Percentiles rank a stretch among this genome's conserved stretches.
Conservation (phyloP, 2,113 vertebrate genomes). For the Etheostoma cragini region DNA sequence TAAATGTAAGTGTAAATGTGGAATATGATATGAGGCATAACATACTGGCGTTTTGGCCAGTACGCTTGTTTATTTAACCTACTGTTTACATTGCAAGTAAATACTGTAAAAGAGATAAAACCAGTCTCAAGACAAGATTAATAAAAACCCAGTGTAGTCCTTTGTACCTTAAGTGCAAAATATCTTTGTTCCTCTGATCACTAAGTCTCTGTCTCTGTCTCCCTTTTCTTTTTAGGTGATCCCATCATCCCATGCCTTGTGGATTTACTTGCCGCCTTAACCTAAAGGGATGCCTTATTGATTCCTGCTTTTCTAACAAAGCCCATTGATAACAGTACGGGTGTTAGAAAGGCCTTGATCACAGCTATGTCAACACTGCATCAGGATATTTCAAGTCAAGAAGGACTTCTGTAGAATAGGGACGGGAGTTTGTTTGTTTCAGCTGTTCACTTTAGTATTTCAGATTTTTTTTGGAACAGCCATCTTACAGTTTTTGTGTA, state of each 20-base stretch:
- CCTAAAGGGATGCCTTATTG: constrained; percentile 32
- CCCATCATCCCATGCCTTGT: constrained; percentile 40
- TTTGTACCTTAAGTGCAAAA: background rate
- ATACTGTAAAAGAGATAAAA: background rate
- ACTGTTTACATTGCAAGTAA: constrained; percentile 1
- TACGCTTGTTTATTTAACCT: constrained; percentile 3
- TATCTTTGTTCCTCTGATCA: constrained; percentile 29
- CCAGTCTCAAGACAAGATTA: background rate
- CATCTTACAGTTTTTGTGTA: background rate
- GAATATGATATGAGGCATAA: no score
- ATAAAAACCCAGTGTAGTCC: constrained; percentile 6
- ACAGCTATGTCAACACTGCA: constrained; percentile 41
- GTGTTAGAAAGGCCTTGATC: constrained; percentile 47
- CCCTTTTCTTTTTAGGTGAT: constrained; percentile 62
- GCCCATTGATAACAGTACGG: constrained; percentile 57
- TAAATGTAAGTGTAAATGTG: no score
- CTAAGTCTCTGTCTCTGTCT: constrained; percentile 42
- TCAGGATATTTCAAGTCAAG: constrained; percentile 35
- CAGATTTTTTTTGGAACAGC: constrained; percentile 15
- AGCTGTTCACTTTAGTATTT: background rate
- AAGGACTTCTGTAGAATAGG: constrained; percentile 35
- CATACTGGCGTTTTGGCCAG: background rate
- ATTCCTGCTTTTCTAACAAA: constrained; percentile 57
- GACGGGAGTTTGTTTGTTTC: background rate
- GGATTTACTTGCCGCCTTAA: constrained; percentile 38